Conservation (phyloP, 2,888 invertebrate species). For the Leucophenga maculata region DNA sequence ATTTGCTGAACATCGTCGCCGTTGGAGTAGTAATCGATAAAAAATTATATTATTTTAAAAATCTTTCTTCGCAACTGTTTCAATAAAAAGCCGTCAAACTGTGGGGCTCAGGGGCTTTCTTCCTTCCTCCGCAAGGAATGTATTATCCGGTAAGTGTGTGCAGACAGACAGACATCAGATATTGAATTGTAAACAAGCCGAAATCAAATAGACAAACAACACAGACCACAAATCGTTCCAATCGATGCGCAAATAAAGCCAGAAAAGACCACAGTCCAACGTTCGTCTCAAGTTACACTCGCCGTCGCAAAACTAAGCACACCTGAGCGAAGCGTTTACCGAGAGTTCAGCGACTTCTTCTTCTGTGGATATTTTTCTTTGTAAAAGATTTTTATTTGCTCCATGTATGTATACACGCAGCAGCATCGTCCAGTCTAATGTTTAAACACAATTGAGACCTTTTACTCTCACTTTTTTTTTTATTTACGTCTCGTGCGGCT, state of each 20-base stretch:
- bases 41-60: not conserved
- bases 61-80: slow-evolving; percentile 51
- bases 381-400: not conserved
- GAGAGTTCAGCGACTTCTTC: slow-evolving; percentile 20
- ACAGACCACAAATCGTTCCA: slow-evolving; percentile 8
- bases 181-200: not conserved
- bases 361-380: not conserved
- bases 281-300: too few relatives aligned
- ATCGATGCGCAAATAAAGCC: not conserved
- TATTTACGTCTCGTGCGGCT: not conserved
- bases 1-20: not conserved
- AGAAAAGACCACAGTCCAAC: too few relatives aligned
- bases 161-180: slow-evolving; percentile 29
- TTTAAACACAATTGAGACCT: not conserved
- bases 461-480: slow-evolving; percentile 8
- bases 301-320: not conserved
- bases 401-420: not conserved
- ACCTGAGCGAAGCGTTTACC: slow-evolving; percentile 10
- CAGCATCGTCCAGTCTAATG: not conserved
- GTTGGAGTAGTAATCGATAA: not conserved
- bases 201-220: not conserved
- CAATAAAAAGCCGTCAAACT: slow-evolving; percentile 86
- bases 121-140: slow-evolving; percentile 97
- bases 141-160: slow-evolving; percentile 89
- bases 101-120: slow-evolving; percentile 97